These are phyloP conservation scores for Pilophorus perplexus DNA, from an alignment of 2,888 invertebrate genomes.

Conservation along the genomic window DNA sequence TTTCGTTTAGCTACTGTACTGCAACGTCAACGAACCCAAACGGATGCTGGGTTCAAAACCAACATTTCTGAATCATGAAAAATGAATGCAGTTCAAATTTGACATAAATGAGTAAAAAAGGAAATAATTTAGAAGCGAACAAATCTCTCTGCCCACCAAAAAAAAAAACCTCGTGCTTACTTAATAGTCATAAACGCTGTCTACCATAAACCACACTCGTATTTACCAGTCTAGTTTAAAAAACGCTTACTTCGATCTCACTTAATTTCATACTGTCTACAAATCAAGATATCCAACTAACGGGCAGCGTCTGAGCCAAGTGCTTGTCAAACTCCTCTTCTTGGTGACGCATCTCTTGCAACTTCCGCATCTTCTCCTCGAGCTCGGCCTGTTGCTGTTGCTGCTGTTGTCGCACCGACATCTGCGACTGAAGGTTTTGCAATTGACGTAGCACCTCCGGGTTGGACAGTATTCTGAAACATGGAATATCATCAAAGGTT, in stretches of 20 bases:
- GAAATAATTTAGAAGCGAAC: no score
- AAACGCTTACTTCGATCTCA: not conserved
- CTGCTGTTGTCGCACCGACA: conserved; percentile 57
- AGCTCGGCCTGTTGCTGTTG: no score
- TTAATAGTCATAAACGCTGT: not conserved
- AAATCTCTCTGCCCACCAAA: no score
- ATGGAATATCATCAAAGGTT: conserved; percentile 45
- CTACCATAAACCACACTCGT: conserved; percentile 9
- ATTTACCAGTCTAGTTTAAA: not conserved
- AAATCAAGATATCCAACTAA: conserved; percentile 51
- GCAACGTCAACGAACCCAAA: no score
- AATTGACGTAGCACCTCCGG: conserved; percentile 86
- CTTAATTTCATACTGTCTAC: not conserved
- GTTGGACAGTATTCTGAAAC: conserved; percentile 70
- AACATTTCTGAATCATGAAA: no score
- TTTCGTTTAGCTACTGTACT: no score
- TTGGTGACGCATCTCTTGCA: conserved; percentile 69
- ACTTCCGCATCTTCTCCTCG: conserved; percentile 65
- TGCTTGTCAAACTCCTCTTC: conserved; percentile 75
- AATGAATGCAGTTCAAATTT: no score
- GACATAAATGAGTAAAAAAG: no score
- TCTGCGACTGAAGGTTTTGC: conserved; percentile 70
- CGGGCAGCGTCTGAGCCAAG: conserved; percentile 70
- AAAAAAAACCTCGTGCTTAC: conserved; percentile 36
- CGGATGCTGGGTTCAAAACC: no score